phyloP scores from a whole-genome alignment of 2,113 vertebrate species.

The Hippotragus niger region DNA sequence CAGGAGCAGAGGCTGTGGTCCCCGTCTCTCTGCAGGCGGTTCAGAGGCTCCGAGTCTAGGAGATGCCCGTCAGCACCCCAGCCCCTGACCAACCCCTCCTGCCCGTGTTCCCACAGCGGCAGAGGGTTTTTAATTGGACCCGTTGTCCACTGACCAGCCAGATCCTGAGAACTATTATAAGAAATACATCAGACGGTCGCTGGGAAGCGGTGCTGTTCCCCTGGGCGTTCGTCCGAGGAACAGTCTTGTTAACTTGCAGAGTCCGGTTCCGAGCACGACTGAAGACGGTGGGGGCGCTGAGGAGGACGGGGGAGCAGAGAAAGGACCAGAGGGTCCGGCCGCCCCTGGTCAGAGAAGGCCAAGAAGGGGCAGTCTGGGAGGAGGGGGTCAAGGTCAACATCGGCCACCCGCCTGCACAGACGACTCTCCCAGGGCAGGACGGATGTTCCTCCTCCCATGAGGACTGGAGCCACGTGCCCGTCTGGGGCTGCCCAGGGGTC shows the following conservation, averaged over 20 bases:
- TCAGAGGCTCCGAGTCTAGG: not conserved
- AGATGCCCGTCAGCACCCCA: not conserved
- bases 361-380: not conserved
- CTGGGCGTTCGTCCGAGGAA: fast-evolving
- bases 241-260: not conserved
- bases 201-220: not conserved
- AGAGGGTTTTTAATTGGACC: not conserved
- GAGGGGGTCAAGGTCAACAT: not conserved
- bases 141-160: not conserved
- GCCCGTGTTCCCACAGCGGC: not conserved
- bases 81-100: not conserved
- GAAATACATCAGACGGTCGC: fast-evolving
- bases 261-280: not conserved
- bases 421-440: not conserved
- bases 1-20: not conserved
- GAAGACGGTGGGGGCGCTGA: not conserved
- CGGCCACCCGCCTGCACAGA: not conserved
- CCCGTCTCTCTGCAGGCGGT: too few relatives aligned
- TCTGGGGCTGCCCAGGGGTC: too few relatives aligned
- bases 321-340: not conserved
- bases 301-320: not conserved
- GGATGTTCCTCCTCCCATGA: not conserved
- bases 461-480: not conserved
- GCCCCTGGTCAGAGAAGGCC: not conserved
- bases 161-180: not conserved